Conservation (phyloP, 2,113 vertebrate genomes). For the Cottus gobio region DNA sequence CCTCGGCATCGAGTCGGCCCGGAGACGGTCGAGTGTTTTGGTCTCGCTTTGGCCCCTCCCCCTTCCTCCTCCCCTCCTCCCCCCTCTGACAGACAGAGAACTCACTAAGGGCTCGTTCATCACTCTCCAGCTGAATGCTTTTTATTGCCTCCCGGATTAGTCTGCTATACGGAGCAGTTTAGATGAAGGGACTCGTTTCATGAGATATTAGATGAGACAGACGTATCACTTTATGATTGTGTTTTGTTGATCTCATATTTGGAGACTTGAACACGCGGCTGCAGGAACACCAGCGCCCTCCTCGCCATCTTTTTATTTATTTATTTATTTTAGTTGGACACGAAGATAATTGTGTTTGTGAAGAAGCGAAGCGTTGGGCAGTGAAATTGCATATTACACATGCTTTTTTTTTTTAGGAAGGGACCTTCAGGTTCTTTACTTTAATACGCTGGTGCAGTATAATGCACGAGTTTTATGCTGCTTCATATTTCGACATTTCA, state of each 20-base stretch:
- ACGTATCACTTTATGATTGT: background rate
- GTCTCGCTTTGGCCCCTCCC: slow-evolving; percentile 31
- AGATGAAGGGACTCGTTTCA: slow-evolving; percentile 37
- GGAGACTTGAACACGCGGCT: background rate
- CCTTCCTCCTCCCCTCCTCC: background rate
- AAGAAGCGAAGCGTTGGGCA: background rate
- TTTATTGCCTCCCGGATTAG: slow-evolving; percentile 65
- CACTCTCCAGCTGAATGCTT: slow-evolving; percentile 65
- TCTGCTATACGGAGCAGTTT: slow-evolving; percentile 54
- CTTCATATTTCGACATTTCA: background rate
- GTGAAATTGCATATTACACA: background rate
- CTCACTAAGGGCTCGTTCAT: slow-evolving; percentile 82
- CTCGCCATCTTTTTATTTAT: background rate
- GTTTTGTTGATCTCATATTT: background rate
- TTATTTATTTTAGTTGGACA: background rate
- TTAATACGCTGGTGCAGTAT: background rate
- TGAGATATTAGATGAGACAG: background rate
- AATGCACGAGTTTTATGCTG: background rate
- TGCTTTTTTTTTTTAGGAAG: background rate
- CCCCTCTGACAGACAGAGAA: slow-evolving; percentile 65
- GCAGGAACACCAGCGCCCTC: slow-evolving; percentile 7
- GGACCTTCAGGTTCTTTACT: background rate
- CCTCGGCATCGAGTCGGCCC: slow-evolving; percentile 40
- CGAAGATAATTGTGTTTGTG: background rate
- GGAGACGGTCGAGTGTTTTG: slow-evolving; percentile 48